A percentile compares a stretch with the other conserved stretches of the same genome.
Evolutionary conservation across 2,113 vertebrate species (phyloP).

Genomic region (Diphyllodes magnificus): DNA sequence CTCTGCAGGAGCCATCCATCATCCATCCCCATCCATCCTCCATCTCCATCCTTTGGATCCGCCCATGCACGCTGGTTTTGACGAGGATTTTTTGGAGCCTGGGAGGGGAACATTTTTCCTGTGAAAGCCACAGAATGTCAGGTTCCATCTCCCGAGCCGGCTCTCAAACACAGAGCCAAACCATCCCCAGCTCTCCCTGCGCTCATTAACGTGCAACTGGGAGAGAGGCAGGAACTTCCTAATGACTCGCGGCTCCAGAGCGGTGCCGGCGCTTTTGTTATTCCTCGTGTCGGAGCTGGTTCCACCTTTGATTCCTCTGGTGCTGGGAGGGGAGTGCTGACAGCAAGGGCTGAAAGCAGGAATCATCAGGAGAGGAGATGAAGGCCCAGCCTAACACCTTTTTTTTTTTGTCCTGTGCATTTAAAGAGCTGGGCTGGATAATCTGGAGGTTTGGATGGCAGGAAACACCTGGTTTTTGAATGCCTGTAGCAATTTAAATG

Average conservation of each 20-base stretch:
- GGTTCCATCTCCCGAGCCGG: neutral
- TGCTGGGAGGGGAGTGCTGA: constrained; percentile 13
- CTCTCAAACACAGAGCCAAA: constrained; percentile 6
- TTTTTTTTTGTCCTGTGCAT: neutral
- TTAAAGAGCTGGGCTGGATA: constrained; percentile 21
- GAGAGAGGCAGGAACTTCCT: constrained; percentile 48
- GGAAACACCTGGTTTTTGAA: neutral
- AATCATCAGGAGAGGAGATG: neutral
- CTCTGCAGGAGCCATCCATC: neutral
- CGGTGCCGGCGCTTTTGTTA: neutral
- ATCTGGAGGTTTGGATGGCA: neutral
- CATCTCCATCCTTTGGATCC: neutral
- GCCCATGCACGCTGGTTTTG: accelerated
- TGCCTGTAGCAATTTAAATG: neutral
- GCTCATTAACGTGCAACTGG: constrained; percentile 43
- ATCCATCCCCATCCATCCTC: neutral
- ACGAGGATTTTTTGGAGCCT: neutral
- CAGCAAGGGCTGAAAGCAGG: constrained; percentile 31
- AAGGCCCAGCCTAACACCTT: neutral
- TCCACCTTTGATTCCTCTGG: constrained; percentile 49
- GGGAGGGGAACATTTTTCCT: neutral
- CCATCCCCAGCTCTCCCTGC: neutral
- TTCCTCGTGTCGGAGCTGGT: neutral
- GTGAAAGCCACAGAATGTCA: neutral
- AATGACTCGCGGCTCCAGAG: constrained; percentile 6